Conservation (phyloP, 2,113 vertebrate genomes). For the Centropus bengalensis region DNA sequence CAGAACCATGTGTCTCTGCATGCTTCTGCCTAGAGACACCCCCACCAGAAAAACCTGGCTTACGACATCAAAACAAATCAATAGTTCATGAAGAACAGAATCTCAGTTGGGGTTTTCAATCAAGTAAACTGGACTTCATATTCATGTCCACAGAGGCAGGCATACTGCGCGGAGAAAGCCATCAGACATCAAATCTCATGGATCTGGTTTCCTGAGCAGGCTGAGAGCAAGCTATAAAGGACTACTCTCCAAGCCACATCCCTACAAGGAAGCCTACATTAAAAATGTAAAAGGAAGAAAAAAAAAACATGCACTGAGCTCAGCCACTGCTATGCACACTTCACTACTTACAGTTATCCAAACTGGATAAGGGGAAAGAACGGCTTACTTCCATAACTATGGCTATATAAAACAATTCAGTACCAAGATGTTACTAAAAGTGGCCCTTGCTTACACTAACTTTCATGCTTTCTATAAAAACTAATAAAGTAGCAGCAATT, state of each 20-base stretch:
- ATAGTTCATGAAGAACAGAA: neutral
- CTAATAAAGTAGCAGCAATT: neutral
- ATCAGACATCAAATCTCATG: neutral
- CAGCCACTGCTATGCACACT: neutral
- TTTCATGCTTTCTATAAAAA: neutral
- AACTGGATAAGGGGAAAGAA: neutral
- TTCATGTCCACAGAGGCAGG: neutral
- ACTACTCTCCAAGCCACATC: neutral
- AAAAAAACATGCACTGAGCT: neutral
- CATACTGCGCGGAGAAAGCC: neutral
- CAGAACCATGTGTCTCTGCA: fast-evolving
- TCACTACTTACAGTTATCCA: neutral
- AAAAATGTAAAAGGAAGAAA: neutral
- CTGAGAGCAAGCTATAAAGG: neutral
- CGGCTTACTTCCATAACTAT: neutral
- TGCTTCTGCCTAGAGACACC: neutral
- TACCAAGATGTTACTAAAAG: neutral
- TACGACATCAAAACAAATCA: neutral
- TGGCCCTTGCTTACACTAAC: neutral
- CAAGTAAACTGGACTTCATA: neutral
- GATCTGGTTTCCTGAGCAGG: neutral
- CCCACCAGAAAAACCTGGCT: neutral
- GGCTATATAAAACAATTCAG: neutral
- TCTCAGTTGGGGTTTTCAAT: neutral
- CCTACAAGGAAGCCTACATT: neutral